Conservation (phyloP, 2,113 vertebrate species). For the Benitochromis conjunctus region DNA sequence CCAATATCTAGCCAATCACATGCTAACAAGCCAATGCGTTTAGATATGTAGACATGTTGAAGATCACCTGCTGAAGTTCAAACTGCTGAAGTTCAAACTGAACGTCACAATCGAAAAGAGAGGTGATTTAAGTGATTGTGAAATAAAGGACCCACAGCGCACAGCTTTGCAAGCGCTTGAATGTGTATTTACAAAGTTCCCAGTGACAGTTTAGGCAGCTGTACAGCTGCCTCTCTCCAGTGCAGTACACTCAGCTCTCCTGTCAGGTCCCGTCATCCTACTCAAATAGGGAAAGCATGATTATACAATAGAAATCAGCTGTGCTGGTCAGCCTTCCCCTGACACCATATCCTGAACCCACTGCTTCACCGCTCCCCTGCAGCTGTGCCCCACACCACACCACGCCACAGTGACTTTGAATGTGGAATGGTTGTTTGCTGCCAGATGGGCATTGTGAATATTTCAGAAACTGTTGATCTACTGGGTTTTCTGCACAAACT, state of each 20-base stretch:
- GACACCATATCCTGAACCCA: background rate
- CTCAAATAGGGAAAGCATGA: background rate
- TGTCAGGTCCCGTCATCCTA: background rate
- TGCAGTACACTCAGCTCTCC: background rate
- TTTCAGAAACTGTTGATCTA: background rate
- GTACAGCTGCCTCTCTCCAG: background rate
- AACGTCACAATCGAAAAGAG: background rate
- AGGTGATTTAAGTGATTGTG: background rate
- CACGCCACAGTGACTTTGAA: background rate
- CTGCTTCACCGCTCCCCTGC: background rate
- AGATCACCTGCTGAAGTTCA: background rate
- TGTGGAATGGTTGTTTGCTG: background rate
- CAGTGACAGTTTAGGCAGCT: background rate
- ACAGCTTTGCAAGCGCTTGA: background rate
- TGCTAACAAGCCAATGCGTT: background rate
- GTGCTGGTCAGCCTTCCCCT: background rate
- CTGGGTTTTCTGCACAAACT: background rate
- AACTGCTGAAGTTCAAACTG: background rate
- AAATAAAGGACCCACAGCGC: rapidly evolving
- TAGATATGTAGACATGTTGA: background rate
- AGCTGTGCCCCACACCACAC: background rate
- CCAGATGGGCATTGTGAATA: background rate
- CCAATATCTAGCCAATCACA: background rate
- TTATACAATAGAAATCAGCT: background rate
- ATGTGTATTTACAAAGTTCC: background rate